Evolutionary conservation across 2,113 vertebrate species (phyloP), one percentile per base, ranked within the genome.

Genomic region (Nibea albiflora): DNA sequence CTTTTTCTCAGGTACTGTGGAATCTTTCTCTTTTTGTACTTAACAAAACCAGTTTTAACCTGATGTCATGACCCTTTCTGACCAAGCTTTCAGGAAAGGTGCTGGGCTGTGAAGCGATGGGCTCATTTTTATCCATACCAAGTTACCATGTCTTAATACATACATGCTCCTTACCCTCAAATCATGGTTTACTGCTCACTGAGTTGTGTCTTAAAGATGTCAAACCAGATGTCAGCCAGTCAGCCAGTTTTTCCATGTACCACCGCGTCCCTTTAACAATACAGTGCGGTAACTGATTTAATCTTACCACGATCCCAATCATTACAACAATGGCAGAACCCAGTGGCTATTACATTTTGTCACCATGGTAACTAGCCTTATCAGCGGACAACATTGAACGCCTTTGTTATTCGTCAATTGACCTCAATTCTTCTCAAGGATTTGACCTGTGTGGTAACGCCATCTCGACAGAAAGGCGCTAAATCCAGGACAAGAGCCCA

Each of bases 351-450:
- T 80, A 68, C 54, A 69, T 73, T 60, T 60, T 44, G 77, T 92
- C 57, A 24, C 88, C 85, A 89, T 88, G 85, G 91, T 72, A 89
- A 91, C 90, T 19, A 31, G 58, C 66, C 84, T 84, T 90, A 93
- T 87, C 84, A 81, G 78, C 16, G 1, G 47, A 83, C 66, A 66
- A 61, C 74, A 85, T 17, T 68, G 4, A 81, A 49, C 22, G 5
- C 56, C 73, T 75, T 62, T 78, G 71, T 80, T 76, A 81, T 74
- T 76, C 58, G 66, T 88, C 80, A 81, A 71, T 76, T 81, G 84
- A 87, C 79, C 73, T 88, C 64, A n/a, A 66, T 83, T 84, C 61
- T 87, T 79, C 56, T 65, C 47, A 74, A 70, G 76, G 79, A 73
- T 80, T 81, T 68, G 80, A 89, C 76, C 77, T 60, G 42, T 47